Percentiles rank a stretch among this genome's conserved stretches.
phyloP scores from a whole-genome alignment of 2,888 invertebrate genomes.

The Himalopsyche japonica region DNA sequence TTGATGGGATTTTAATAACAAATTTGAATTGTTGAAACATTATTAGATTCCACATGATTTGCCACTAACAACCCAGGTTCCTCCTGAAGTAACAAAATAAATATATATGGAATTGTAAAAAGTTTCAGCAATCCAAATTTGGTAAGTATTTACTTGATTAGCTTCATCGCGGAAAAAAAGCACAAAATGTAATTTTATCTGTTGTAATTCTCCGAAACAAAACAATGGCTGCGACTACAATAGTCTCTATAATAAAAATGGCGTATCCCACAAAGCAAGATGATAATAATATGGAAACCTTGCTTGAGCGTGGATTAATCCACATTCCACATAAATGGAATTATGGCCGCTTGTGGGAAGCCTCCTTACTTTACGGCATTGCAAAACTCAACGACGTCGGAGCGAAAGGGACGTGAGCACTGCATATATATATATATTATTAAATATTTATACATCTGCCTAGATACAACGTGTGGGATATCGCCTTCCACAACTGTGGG shows the following conservation, averaged over 20 bases:
- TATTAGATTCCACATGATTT: too few relatives aligned
- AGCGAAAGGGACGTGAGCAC: slow-evolving; percentile 12
- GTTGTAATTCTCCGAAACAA: neutral
- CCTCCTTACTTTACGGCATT: slow-evolving; percentile 24
- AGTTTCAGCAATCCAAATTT: too few relatives aligned
- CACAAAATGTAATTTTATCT: too few relatives aligned
- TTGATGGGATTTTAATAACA: too few relatives aligned
- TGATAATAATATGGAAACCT: slow-evolving; percentile 6
- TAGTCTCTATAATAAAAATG: neutral
- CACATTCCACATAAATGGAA: slow-evolving; percentile 29
- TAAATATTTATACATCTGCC: neutral
- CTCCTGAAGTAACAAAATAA: too few relatives aligned
- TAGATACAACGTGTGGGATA: neutral
- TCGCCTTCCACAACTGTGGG: neutral
- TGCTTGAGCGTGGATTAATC: slow-evolving; percentile 31
- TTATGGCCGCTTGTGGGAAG: slow-evolving; percentile 30
- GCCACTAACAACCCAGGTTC: too few relatives aligned
- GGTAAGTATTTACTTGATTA: too few relatives aligned
- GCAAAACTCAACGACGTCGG: slow-evolving; percentile 8
- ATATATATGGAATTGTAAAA: too few relatives aligned
- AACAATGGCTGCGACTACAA: neutral
- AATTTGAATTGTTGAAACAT: too few relatives aligned
- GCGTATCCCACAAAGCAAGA: slow-evolving; percentile 26
- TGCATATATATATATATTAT: neutral
- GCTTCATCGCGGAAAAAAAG: too few relatives aligned